A percentile compares a stretch with the other conserved stretches of the same genome.
phyloP scores from a whole-genome alignment of 23 tunicate genomes.

The Aplidium turbinatum region DNA sequence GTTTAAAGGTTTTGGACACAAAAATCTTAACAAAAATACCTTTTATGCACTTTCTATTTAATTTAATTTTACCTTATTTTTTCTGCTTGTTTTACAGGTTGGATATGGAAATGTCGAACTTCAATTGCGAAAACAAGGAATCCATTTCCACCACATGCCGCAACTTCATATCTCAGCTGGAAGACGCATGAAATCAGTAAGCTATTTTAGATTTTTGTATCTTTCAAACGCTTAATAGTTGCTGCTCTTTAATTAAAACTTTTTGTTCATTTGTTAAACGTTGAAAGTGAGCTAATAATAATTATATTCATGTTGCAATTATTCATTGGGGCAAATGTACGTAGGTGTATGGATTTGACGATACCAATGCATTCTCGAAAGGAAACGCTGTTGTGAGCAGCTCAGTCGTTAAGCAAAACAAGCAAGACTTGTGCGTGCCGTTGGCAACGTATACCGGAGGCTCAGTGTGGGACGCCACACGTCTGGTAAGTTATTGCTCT shows the following conservation, averaged over 20 bases:
- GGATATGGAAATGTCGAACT: constrained; percentile 44
- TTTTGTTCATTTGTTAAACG: background rate
- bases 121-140: constrained; percentile 57
- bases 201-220: too few relatives aligned
- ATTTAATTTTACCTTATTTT: too few relatives aligned
- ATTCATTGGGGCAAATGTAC: too few relatives aligned
- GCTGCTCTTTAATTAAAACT: background rate
- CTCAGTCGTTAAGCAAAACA: constrained; percentile 52
- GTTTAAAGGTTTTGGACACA: too few relatives aligned
- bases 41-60: background rate
- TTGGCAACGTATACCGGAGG: constrained; percentile 74
- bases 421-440: constrained; percentile 64
- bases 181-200: constrained; percentile 60
- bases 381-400: constrained; percentile 21
- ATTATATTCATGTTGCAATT: too few relatives aligned
- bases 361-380: constrained; percentile 34
- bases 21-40: too few relatives aligned
- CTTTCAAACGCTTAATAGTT: background rate
- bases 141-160: constrained; percentile 58
- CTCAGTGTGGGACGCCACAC: constrained; percentile 72
- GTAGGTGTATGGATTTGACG: constrained; percentile 81
- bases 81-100: too few relatives aligned
- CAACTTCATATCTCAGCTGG: constrained; percentile 55
- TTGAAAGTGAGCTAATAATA: background rate
- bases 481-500: constrained; percentile 47